Percentiles rank a stretch among this genome's conserved stretches.
Conservation (phyloP, 2,797 vertebrate species). For the Myotis planiceps region DNA sequence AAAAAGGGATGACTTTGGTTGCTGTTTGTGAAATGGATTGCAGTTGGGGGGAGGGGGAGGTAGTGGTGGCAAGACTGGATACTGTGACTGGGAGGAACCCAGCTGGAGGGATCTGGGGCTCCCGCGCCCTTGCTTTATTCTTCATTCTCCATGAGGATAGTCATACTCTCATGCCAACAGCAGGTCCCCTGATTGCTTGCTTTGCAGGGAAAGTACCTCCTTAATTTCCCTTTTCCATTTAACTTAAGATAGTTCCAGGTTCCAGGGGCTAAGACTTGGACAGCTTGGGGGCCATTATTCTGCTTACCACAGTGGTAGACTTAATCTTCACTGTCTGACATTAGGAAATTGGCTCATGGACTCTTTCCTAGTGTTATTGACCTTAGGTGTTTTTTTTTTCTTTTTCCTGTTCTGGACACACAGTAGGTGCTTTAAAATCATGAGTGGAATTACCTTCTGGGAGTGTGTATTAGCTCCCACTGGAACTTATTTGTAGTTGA, state of each 20-base stretch:
- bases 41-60: fast-evolving
- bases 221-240: background rate
- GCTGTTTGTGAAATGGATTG: background rate
- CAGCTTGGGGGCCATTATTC: background rate
- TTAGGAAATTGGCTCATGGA: background rate
- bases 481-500: background rate
- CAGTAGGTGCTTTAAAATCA: background rate
- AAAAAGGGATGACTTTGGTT: background rate
- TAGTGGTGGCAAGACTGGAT: background rate
- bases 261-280: background rate
- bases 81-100: background rate
- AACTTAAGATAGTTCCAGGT: background rate
- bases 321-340: background rate
- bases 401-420: background rate
- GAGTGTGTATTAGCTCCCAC: background rate
- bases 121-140: too few relatives aligned
- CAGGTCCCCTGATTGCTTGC: background rate
- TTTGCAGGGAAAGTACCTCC: background rate
- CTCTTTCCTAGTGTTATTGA: background rate
- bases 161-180: fast-evolving
- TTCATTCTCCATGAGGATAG: background rate
- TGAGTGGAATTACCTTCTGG: background rate
- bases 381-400: background rate
- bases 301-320: background rate
- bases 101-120: too few relatives aligned